Base-by-base conservation (phyloP, 30 jellyfish, hydroid and myxozoan genomes). In the Turritopsis rubra region DNA sequence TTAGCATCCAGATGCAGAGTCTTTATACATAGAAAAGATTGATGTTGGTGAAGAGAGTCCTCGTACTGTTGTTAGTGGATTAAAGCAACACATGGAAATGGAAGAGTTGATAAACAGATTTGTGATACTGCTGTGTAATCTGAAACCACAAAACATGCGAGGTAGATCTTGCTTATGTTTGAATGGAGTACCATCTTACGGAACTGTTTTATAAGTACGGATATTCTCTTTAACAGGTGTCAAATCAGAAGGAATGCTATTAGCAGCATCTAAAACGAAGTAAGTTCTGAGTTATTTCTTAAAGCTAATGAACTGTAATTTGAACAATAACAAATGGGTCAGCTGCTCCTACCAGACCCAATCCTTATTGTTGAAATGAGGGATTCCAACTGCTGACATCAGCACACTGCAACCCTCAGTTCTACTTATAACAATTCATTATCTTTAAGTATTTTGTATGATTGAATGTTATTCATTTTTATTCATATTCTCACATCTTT, bases 1-100 rank as follows among this genome's bases (percentile, higher is more conserved):
- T 0, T 79, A 92, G 98, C 98, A 92, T 75, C 95, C 96, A 9
- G 98, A 92, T 54, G 98, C 96, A 20, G 98, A 92, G 29, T 83
- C 96, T 1, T 74, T 92, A 60, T 92, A 87, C 89, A 74, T 92
- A 22, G 98, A 92, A 65, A 90, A 92, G 77, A 88, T 92, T 28
- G 98, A 92, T 60, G 92, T 92, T 18, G 98, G 98, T 65, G 98
- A 92, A 75, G 96, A 84, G 72, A 41, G 78, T 71, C 95, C 96
- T 24, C 89, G 98, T 66, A 88, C 96, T 13, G 96, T 92, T 1
- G 96, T 92, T 20, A 92, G 98, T 73, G 98, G 98, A 21, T 89
- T 92, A 9, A 91, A 83, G 24, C 87, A 72, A 28, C 87, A 72
- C 71, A 70, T 92, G 23, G 24, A 90, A 68, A 91, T 29, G 66